Percentiles rank a stretch among this genome's conserved stretches.
phyloP scores from a whole-genome alignment of 1,140 invertebrate species.

The Uloborus diversus region DNA sequence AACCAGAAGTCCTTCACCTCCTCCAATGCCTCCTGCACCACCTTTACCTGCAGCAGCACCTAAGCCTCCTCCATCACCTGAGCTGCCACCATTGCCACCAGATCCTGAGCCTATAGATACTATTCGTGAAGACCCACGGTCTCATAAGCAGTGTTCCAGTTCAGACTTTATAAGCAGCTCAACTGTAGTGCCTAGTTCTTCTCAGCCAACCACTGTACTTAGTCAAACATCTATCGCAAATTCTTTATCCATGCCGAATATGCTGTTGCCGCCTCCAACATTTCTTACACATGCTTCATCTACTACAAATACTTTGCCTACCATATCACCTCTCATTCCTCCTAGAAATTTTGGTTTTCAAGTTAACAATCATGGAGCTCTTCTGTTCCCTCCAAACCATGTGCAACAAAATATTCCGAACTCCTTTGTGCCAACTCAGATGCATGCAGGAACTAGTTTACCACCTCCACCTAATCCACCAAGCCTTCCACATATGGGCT shows the following conservation, averaged over 20 bases:
- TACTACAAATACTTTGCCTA: slow-evolving; percentile 4
- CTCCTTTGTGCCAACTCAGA: slow-evolving; percentile 24
- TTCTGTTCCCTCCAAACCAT: slow-evolving; percentile 54
- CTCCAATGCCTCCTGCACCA: slow-evolving; percentile 44
- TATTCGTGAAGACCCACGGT: not conserved
- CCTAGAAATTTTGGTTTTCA: slow-evolving; percentile 24
- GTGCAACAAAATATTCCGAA: slow-evolving; percentile 38
- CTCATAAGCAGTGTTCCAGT: not conserved
- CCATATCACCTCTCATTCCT: slow-evolving; percentile 5
- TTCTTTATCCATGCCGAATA: slow-evolving; percentile 2
- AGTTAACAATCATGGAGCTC: not conserved
- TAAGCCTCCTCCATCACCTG: slow-evolving; percentile 57
- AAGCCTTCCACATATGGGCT: slow-evolving; percentile 25
- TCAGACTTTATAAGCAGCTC: not conserved
- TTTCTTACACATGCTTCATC: slow-evolving; percentile 25
- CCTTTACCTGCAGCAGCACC: slow-evolving; percentile 46
- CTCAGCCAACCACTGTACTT: slow-evolving; percentile 9
- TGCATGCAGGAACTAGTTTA: slow-evolving; percentile 11
- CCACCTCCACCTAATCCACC: slow-evolving; percentile 28
- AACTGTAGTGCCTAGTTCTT: not conserved
- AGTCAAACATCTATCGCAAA: slow-evolving; percentile 36
- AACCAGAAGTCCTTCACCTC: slow-evolving; percentile 79
- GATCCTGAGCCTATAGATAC: slow-evolving; percentile 57
- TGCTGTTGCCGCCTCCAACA: slow-evolving; percentile 32
- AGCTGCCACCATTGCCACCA: slow-evolving; percentile 58